phyloP scores from a whole-genome alignment of 2,797 vertebrate genomes.

The Halcyon leucocephala region DNA sequence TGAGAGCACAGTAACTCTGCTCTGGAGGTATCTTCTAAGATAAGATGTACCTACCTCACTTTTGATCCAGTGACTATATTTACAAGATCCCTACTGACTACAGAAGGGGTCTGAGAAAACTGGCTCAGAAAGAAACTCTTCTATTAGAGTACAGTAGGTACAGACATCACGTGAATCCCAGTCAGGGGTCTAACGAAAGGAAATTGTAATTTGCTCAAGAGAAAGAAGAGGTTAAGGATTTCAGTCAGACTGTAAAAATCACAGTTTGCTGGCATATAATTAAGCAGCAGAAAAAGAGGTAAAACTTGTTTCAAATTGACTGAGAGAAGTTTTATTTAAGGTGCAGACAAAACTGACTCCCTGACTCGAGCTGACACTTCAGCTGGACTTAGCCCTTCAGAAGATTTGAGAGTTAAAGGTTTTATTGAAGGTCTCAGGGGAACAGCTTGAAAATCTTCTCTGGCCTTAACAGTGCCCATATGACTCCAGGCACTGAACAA shows the following conservation, averaged over 20 bases:
- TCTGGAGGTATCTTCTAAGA: neutral
- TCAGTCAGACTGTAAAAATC: neutral
- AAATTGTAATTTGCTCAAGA: neutral
- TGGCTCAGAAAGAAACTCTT: neutral
- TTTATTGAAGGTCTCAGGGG: neutral
- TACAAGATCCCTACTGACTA: neutral
- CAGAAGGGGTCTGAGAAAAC: neutral
- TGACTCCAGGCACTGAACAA: constrained; percentile 1
- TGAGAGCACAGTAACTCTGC: neutral
- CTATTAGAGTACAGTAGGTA: neutral
- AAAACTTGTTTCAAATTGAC: neutral
- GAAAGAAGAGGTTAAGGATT: neutral
- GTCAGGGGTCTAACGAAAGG: neutral
- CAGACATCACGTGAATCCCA: neutral
- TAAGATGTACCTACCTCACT: neutral
- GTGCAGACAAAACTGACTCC: neutral
- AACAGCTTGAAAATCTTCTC: constrained; percentile 34
- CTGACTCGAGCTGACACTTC: neutral
- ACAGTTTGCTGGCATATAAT: neutral
- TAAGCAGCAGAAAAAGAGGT: neutral
- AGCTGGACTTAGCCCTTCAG: neutral
- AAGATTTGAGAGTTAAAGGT: constrained; percentile 39
- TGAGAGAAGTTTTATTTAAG: neutral
- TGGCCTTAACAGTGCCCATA: constrained; percentile 31
- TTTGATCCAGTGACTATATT: neutral